Base-by-base conservation (phyloP, 2,797 vertebrate species). In the Fistularia tabacaria region DNA sequence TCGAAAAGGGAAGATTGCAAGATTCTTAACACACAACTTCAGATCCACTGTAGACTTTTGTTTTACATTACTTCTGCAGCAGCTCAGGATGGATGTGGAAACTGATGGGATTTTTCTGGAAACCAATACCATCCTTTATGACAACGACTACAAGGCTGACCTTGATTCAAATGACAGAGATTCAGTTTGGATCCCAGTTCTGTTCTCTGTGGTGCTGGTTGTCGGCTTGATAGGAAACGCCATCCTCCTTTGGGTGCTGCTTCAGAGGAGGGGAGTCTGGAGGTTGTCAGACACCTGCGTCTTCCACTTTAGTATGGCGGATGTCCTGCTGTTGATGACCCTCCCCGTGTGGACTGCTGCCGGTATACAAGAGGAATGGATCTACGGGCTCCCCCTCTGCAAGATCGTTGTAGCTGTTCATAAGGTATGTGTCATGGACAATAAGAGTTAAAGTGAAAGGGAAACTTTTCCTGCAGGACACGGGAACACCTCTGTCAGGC, bases 201-300 rank as follows among this genome's bases (percentile, higher is more conserved):
- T 94, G 51, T 93, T 89, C 52, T 55, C 74, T 1, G 0, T 90
- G n/a, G 75, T 85, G 15, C 46, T 93, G 36, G 1, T 87, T 1
- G 7, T 90, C 1, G 93, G 93, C 3, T 65, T 93, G 5, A 64
- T 89, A 50, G 92, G 91, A 7, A 93, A 94, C 0, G 65, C 59
- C 0, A 64, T 92, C 0, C 86, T 94, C 45, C 71, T 90, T 1
- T 57, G 10, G 0, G 75, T 91, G 46, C 76, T 94, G 62, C 71
- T 73, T 48, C 71, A 62, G 15, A 88, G 80, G 57, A 82, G 66
- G 46, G 66, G 13, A 0, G 48, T 10, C 38, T 89, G 91, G 80
- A 86, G 76, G 2, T 62, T 85, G n/a, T 93, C 87, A 0, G 93
- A 94, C 71, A 87, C 64, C 36, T 93, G 95, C 14, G 59, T 95